These are phyloP conservation scores for Drosophila subsilvestris DNA, from an alignment of 2,888 invertebrate species.

Conservation along the genomic window DNA sequence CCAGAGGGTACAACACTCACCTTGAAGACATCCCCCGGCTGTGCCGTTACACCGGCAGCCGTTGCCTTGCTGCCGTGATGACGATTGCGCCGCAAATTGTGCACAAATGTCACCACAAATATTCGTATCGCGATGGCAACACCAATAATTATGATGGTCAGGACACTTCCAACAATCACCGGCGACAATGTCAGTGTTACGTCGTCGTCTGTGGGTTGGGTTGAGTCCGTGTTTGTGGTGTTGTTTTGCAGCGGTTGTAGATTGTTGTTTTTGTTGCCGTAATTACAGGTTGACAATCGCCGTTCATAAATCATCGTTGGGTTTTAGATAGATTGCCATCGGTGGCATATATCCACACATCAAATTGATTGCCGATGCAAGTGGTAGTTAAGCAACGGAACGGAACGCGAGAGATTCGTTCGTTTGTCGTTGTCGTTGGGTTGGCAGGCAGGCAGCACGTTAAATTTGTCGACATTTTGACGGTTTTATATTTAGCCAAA, in stretches of 20 bases:
- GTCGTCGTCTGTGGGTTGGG: slow-evolving; percentile 79
- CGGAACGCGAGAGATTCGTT: slow-evolving; percentile 5
- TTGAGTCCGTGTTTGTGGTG: too few species aligned
- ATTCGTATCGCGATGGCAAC: slow-evolving; percentile 83
- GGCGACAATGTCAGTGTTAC: slow-evolving; percentile 83
- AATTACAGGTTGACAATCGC: slow-evolving; percentile 73
- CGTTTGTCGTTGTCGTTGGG: slow-evolving; percentile 6
- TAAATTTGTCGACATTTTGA: slow-evolving; percentile 45
- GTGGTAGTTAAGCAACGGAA: slow-evolving; percentile 32
- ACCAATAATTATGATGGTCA: slow-evolving; percentile 84
- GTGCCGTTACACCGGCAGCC: slow-evolving; percentile 78
- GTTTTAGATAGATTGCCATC: slow-evolving; percentile 67
- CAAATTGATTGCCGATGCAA: slow-evolving; percentile 42
- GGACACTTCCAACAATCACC: slow-evolving; percentile 83
- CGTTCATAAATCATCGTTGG: slow-evolving; percentile 69
- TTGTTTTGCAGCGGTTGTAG: not conserved
- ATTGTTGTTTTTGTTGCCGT: slow-evolving; percentile 52
- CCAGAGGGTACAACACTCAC: slow-evolving; percentile 63
- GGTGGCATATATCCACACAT: slow-evolving; percentile 43
- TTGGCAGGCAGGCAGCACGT: slow-evolving; percentile 6
- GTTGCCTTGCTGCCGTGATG: slow-evolving; percentile 83
- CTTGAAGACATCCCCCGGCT: slow-evolving; percentile 83
- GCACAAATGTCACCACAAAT: slow-evolving; percentile 83
- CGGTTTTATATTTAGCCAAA: slow-evolving; percentile 64
- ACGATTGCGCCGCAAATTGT: slow-evolving; percentile 83